A percentile compares a stretch with the other conserved stretches of the same genome.
Conservation (phyloP, 2,113 vertebrate genomes). For the Candoia aspera region DNA sequence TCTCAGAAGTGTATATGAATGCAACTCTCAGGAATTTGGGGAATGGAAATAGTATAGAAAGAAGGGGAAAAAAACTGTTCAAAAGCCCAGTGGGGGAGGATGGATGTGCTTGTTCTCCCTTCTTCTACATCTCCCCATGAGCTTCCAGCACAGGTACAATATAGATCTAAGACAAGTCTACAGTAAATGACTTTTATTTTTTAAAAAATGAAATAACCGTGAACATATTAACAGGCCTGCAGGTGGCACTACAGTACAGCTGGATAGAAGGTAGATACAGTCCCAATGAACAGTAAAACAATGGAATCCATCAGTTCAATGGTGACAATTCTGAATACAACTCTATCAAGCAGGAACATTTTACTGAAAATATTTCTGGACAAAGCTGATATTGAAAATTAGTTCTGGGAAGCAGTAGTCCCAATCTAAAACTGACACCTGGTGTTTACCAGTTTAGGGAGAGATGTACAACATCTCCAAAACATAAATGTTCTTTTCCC, state of each 20-base stretch:
- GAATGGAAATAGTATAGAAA: not conserved
- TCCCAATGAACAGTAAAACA: slow-evolving; percentile 74
- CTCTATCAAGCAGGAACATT: slow-evolving; percentile 76
- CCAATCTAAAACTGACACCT: slow-evolving; percentile 69
- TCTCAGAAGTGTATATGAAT: not conserved
- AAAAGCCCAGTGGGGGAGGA: not conserved
- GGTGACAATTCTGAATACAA: slow-evolving; percentile 75
- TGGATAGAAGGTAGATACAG: slow-evolving; percentile 76
- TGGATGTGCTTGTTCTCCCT: not conserved
- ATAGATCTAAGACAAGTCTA: slow-evolving; percentile 65
- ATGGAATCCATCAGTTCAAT: slow-evolving; percentile 76
- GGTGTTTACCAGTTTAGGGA: slow-evolving; percentile 67
- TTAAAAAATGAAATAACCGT: slow-evolving; percentile 77
- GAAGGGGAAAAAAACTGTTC: not conserved
- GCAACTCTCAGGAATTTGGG: not conserved
- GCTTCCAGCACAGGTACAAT: slow-evolving; percentile 6
- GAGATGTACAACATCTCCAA: slow-evolving; percentile 71
- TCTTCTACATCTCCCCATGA: not conserved
- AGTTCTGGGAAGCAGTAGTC: slow-evolving; percentile 70
- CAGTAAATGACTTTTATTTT: slow-evolving; percentile 85
- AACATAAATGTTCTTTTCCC: slow-evolving; percentile 62
- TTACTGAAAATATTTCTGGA: slow-evolving; percentile 79
- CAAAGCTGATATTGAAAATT: slow-evolving; percentile 74
- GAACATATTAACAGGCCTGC: slow-evolving; percentile 85
- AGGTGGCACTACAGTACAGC: slow-evolving; percentile 82